Evolutionary conservation across 1,140 invertebrate genomes (phyloP).

Genomic region (Galendromus occidentalis): DNA sequence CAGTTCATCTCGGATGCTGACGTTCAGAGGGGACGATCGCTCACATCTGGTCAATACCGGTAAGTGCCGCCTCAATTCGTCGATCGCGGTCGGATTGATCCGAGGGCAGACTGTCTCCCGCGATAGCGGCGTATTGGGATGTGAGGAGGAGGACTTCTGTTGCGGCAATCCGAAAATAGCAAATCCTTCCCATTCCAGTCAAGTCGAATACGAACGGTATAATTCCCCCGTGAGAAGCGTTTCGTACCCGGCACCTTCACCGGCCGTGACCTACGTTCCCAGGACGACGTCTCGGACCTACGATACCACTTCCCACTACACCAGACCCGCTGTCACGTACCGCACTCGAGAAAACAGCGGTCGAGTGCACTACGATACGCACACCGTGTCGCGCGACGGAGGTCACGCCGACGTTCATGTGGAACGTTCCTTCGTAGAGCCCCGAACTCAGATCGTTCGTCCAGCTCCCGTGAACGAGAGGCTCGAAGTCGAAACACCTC

Average conservation of each 20-base stretch:
- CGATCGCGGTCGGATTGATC: no score
- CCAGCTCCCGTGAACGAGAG: neutral
- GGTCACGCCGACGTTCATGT: neutral
- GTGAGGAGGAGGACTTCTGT: no score
- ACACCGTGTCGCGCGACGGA: neutral
- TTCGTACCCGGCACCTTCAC: no score
- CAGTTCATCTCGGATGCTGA: constrained; percentile 7
- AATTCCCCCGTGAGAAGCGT: no score
- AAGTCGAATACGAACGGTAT: no score
- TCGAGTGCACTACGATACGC: neutral
- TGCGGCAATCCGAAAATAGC: no score
- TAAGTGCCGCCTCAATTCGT: neutral
- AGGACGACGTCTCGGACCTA: neutral
- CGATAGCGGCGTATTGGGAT: no score
- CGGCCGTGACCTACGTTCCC: no score
- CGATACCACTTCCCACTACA: neutral
- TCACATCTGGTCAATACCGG: neutral
- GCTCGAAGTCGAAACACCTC: neutral
- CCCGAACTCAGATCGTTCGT: neutral
- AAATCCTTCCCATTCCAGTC: no score
- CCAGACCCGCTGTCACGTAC: neutral
- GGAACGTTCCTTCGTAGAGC: neutral
- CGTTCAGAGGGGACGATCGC: neutral
- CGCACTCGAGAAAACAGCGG: neutral
- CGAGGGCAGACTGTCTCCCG: no score